Conservation (phyloP, 2,113 vertebrate genomes). For the Trichechus manatus region DNA sequence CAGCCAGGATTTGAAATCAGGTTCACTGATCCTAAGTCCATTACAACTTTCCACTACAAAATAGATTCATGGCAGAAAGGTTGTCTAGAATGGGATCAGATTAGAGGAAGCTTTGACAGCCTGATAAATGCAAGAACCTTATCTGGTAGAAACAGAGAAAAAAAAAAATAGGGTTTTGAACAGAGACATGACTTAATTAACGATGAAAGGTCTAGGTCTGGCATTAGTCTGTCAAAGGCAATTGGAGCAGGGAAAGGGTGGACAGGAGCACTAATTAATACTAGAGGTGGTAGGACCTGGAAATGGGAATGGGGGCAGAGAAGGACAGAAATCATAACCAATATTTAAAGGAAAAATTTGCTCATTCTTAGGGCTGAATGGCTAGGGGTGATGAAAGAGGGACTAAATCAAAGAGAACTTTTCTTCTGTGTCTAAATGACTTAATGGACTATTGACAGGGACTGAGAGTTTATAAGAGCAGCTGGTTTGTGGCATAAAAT, state of each 20-base stretch:
- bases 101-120: neutral
- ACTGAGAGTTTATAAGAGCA: neutral
- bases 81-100: neutral
- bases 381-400: conserved; percentile 19
- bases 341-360: conserved; percentile 27
- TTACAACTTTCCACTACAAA: conserved; percentile 17
- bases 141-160: neutral
- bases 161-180: neutral
- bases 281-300: neutral
- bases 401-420: conserved; percentile 25
- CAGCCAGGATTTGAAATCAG: neutral
- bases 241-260: neutral
- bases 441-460: conserved; percentile 14
- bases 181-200: neutral
- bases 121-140: neutral
- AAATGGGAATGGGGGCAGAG: neutral
- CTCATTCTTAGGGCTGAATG: neutral
- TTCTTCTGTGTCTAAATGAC: conserved; percentile 22
- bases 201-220: neutral
- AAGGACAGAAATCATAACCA: conserved; percentile 14
- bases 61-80: neutral
- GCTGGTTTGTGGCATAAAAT: conserved; percentile 13
- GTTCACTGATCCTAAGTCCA: neutral
- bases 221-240: neutral
- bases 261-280: neutral